Evolutionary conservation across 2,888 invertebrate genomes (phyloP).

Genomic region (Gnatocerus cornutus): DNA sequence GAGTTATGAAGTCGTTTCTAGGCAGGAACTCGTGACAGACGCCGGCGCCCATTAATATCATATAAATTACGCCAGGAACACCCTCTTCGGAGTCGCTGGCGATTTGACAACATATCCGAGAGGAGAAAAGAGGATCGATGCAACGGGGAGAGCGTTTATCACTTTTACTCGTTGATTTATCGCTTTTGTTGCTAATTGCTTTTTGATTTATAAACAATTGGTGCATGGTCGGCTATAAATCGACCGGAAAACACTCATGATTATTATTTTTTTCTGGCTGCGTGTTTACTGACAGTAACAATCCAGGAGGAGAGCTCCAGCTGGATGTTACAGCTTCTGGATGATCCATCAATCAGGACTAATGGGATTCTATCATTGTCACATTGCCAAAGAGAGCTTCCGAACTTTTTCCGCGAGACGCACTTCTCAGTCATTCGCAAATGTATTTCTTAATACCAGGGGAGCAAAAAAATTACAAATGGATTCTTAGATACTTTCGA

Average conservation of each 20-base stretch:
- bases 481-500: not conserved
- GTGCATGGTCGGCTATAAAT: slow-evolving; percentile 37
- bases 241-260: slow-evolving; percentile 39
- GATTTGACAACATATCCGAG: slow-evolving; percentile 38
- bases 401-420: slow-evolving; percentile 22
- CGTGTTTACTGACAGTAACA: slow-evolving; percentile 41
- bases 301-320: slow-evolving; percentile 36
- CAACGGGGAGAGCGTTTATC: slow-evolving; percentile 39
- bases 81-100: slow-evolving; percentile 41
- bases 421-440: slow-evolving; percentile 24
- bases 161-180: slow-evolving; percentile 42
- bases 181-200: slow-evolving; percentile 43
- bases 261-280: slow-evolving; percentile 36
- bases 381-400: slow-evolving; percentile 22
- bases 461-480: not conserved
- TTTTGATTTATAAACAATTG: slow-evolving; percentile 44
- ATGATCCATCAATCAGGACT: slow-evolving; percentile 43
- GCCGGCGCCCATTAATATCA: slow-evolving; percentile 57
- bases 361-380: slow-evolving; percentile 42
- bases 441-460: slow-evolving; percentile 11
- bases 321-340: slow-evolving; percentile 33
- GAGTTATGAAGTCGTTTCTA: slow-evolving; percentile 60
- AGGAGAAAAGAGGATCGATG: slow-evolving; percentile 36
- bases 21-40: slow-evolving; percentile 57
- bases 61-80: slow-evolving; percentile 54